Evolutionary conservation across 2,113 vertebrate species (phyloP).

Genomic region (Cranoglanis bouderius): DNA sequence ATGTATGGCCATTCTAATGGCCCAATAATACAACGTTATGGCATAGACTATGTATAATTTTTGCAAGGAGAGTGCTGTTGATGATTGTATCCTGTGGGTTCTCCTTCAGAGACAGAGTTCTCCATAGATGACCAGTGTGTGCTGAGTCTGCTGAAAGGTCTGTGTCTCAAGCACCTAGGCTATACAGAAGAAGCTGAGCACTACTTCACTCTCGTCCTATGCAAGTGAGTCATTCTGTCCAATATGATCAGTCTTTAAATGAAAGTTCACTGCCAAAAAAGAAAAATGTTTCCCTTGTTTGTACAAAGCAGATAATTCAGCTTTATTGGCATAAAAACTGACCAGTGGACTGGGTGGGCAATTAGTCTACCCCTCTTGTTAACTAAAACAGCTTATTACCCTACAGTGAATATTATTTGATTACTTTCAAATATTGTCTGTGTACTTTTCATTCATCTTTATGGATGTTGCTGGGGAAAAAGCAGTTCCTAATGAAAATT

Average conservation of each 20-base stretch:
- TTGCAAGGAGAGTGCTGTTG: not conserved
- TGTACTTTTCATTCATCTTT: too few species aligned
- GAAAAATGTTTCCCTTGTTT: not conserved
- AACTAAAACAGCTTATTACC: not conserved
- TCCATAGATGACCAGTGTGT: conserved; percentile 88
- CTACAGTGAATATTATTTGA: not conserved
- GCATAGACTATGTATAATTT: not conserved
- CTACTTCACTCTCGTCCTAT: conserved; percentile 88
- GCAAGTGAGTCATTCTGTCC: conserved; percentile 79
- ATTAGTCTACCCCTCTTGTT: too few species aligned
- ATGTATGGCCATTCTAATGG: not conserved
- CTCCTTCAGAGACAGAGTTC: conserved; percentile 80
- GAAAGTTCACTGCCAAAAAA: not conserved
- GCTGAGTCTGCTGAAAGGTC: conserved; percentile 88
- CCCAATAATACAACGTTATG: not conserved
- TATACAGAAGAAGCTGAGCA: conserved; percentile 86
- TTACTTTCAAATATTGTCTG: too few species aligned
- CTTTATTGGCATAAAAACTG: too few species aligned
- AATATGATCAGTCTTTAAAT: not conserved
- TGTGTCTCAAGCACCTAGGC: conserved; percentile 93
- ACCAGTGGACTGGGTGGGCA: too few species aligned
- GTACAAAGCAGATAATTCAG: not conserved
- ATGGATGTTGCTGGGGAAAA: too few species aligned
- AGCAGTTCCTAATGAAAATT: not conserved
- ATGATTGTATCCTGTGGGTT: conserved; percentile 15